Evolutionary conservation across 1,140 invertebrate species (phyloP), one percentile per base, ranked within the genome.

Genomic region (Danaus plexippus): DNA sequence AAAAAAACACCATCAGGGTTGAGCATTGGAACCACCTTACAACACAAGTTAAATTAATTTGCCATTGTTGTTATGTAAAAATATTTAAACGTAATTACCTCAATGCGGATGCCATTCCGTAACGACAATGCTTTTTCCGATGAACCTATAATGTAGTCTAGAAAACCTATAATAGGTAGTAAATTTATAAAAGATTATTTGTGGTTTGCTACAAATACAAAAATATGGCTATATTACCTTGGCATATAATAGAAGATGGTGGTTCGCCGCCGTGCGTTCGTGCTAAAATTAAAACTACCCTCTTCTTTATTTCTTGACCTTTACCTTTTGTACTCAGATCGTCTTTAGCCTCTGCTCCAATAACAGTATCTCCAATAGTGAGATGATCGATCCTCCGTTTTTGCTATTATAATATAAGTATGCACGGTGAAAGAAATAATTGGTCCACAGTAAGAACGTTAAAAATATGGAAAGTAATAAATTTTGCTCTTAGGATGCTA

Each of bases 1-100:
- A 98, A 87, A 73, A 94, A 97, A 2, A 98, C 96, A 0, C 95
- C 95, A 81, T 99, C 97, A 3, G 97, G 97, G 87, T 99, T 99
- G 47, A 98, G 80, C 97, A 99, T 99, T 1, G 97, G 97, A 47
- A 99, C 57, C 9, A 84, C 75, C 81, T 87, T 32, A 9, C 43
- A 62, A 62, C 15, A 41, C 9, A 15, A 10, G 48, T 41, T 1
- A 11, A 43, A 48, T 48, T 13, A 3, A 9, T 48, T 18, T 22
- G 32, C 32, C 12, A 15, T 9, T 13, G 8, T 51, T 12, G 12
- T 22, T 45, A 50, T 42, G 10, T 40, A 46, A 18, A 43, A 43
- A 12, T 48, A 13, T 11, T 13, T 15, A 15, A 3, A 15, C 15
- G 15, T 15, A 15, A 15, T 64, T 71, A 80, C 80, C 71, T 84